A percentile compares a stretch with the other conserved stretches of the same genome.
These are phyloP conservation scores for Phania funesta DNA, from an alignment of 2,888 invertebrate species.

Conservation along the genomic window DNA sequence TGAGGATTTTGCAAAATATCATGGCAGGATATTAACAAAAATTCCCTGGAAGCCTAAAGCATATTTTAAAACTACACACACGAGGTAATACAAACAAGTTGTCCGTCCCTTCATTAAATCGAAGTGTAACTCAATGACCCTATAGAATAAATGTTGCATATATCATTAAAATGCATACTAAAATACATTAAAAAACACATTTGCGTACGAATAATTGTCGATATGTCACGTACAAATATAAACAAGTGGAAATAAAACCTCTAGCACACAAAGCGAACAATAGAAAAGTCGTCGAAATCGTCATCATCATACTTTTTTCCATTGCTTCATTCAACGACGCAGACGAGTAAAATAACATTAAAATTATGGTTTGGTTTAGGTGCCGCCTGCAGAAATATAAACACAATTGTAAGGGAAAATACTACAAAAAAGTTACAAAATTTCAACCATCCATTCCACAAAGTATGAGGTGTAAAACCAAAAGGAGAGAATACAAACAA, in stretches of 20 bases:
- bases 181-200: conserved; percentile 40
- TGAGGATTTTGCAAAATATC: no score
- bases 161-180: not conserved
- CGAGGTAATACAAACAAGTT: no score
- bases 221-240: conserved; percentile 69
- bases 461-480: conserved; percentile 33
- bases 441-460: conserved; percentile 13
- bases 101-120: not conserved
- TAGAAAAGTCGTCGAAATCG: conserved; percentile 5
- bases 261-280: conserved; percentile 34
- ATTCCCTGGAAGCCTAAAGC: no score
- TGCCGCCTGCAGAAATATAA: conserved; percentile 57
- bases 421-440: conserved; percentile 1
- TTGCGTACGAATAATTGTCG: conserved; percentile 68
- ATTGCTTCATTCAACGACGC: conserved; percentile 13
- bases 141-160: not conserved
- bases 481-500: not conserved
- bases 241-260: conserved; percentile 47
- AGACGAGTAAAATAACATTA: conserved; percentile 45
- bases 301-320: not conserved
- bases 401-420: not conserved
- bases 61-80: no score
- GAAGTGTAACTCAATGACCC: conserved; percentile 21
- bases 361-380: conserved; percentile 64
- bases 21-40: no score